Percentiles rank a stretch among this genome's conserved stretches.
Evolutionary conservation across 1,140 invertebrate species (phyloP).

Genomic region (Diuraphis noxia): DNA sequence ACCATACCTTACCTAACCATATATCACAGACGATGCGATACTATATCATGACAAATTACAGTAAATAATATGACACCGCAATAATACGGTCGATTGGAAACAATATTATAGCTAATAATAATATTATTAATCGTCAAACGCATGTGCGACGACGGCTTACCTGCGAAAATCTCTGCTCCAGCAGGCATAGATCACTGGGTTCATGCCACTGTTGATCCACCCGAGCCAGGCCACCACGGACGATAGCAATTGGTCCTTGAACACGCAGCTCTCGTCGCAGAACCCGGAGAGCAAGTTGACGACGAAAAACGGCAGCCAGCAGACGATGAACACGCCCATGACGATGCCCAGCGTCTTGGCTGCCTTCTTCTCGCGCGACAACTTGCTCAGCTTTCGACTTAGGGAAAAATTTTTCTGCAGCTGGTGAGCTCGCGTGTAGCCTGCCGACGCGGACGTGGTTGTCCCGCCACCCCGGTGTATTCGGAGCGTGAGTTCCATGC

Average conservation of each 20-base stretch:
- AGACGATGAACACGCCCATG: conserved; percentile 98
- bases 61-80: neutral
- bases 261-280: conserved; percentile 78
- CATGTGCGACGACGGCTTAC: conserved; percentile 66
- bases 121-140: neutral
- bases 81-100: neutral
- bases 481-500: conserved; percentile 80
- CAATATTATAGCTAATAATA: neutral
- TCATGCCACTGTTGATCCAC: conserved; percentile 98
- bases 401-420: conserved; percentile 84
- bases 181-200: conserved; percentile 95
- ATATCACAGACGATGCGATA: neutral
- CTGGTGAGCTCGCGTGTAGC: conserved; percentile 61
- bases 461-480: conserved; percentile 85
- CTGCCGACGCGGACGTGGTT: conserved; percentile 68
- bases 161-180: conserved; percentile 95
- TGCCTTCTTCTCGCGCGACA: conserved; percentile 93
- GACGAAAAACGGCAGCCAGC: conserved; percentile 98
- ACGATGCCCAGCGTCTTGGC: conserved; percentile 92
- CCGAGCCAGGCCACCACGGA: conserved; percentile 97
- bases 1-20: too few relatives aligned
- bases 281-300: conserved; percentile 91
- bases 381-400: conserved; percentile 86
- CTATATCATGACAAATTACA: neutral
- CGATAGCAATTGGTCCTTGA: conserved; percentile 86